Evolutionary conservation across 2,797 vertebrate species (phyloP), one percentile per base, ranked within the genome.

Genomic region (Myotis planiceps): DNA sequence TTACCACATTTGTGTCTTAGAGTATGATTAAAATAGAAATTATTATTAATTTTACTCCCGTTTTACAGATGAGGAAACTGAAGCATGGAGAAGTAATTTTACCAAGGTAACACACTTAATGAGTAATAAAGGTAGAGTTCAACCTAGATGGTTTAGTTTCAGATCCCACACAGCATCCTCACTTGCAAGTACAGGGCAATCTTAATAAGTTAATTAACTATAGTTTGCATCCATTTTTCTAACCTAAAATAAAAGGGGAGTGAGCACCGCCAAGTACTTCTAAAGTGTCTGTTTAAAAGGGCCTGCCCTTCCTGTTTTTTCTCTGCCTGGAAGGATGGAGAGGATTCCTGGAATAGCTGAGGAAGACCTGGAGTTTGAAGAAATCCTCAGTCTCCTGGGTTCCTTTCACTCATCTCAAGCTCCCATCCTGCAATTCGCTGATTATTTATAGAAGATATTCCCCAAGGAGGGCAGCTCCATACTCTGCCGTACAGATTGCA

Each of bases 391-490:
- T 81, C 68, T 79, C 60, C 58, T 88, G 51, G 65, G 93, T 95
- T 95, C 47, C 68, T 90, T 96, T 87, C 47, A 58, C 65, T 92
- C 69, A 74, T 96, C 29, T 84, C 32, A 89, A 96, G 88, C 58
- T 86, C 74, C 16, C 10, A 39, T 85, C 60, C 85, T 95, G 53
- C 45, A 92, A 84, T 92, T 75, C 58, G 93, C 95, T 91, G 96
- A 96, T 97, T 98, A 96, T 97, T 97, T 97, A 97, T 97, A 96
- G 96, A 95, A 93, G 88, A 87, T 95, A 94, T 84, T 95, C 96
- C 95, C 96, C 88, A 84, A 95, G 92, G 71, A 82, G 25, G 69
- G 79, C 19, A 68, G 88, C 85, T 95, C 90, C 55, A 92, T 88
- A 95, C 74, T 97, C 92, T 93, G 93, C 79, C 72, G 92, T 96